A percentile compares a stretch with the other conserved stretches of the same genome.
phyloP scores from a whole-genome alignment of 1,140 invertebrate species.

The Apis dorsata region DNA sequence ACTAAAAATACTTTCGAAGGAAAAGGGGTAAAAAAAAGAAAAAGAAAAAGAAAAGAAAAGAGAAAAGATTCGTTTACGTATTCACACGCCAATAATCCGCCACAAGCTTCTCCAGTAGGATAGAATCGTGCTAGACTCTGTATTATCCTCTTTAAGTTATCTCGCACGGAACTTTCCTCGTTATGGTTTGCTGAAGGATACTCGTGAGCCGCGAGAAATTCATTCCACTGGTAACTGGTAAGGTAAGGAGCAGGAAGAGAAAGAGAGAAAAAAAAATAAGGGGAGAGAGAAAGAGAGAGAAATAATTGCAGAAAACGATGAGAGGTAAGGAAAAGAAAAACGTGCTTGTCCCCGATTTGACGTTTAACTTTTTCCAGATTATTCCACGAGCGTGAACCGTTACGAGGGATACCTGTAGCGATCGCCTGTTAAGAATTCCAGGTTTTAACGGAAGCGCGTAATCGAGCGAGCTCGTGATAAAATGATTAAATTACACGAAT shows the following conservation, averaged over 20 bases:
- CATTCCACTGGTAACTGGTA: constrained; percentile 10
- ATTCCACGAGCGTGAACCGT: background rate
- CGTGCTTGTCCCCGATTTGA: background rate
- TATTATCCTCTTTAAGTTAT: constrained; percentile 30
- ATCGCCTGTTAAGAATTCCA: background rate
- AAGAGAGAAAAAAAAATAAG: too few relatives aligned
- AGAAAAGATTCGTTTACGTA: constrained; percentile 14
- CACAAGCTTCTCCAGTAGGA: too few relatives aligned
- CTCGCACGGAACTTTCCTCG: constrained; percentile 35
- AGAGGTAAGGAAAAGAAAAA: background rate
- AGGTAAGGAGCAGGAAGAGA: too few relatives aligned
- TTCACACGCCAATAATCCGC: constrained; percentile 10
- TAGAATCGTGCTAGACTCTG: background rate
- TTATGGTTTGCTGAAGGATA: constrained; percentile 28
- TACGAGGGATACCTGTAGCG: background rate
- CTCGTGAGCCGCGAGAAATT: constrained; percentile 24
- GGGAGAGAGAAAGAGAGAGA: too few relatives aligned
- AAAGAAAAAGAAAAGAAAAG: background rate
- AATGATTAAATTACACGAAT: constrained; percentile 21
- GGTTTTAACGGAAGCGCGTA: background rate
- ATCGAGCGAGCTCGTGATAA: constrained; percentile 6
- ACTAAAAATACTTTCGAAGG: background rate
- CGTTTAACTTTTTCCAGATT: constrained; percentile 32
- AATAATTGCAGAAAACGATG: constrained; percentile 4
- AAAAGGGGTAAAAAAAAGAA: background rate